Evolutionary conservation across 1,140 invertebrate species (phyloP).

Genomic region (Papilio dardanus): DNA sequence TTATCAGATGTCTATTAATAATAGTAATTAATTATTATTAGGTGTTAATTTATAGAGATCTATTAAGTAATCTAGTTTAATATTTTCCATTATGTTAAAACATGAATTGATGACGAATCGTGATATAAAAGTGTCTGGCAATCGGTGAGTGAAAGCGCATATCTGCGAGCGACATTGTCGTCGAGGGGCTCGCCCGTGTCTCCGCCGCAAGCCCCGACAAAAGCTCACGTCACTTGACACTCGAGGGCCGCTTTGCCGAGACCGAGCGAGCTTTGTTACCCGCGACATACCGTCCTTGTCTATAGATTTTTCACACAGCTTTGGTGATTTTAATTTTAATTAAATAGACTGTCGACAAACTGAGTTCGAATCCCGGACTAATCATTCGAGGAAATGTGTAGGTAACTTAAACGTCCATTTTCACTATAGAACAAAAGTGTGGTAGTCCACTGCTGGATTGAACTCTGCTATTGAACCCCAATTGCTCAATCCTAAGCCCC

Average conservation of each 20-base stretch:
- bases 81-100: background rate
- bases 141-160: slow-evolving; percentile 5
- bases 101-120: background rate
- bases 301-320: slow-evolving; percentile 6
- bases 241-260: slow-evolving; percentile 7
- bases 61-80: background rate
- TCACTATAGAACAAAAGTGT: no score
- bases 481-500: background rate
- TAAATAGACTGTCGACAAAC: background rate
- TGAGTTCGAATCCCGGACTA: background rate
- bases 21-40: slow-evolving; percentile 2
- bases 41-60: background rate
- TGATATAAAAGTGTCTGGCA: slow-evolving; percentile 1
- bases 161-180: slow-evolving; percentile 9
- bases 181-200: background rate
- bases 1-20: slow-evolving; percentile 29
- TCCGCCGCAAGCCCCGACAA: slow-evolving; percentile 15
- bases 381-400: background rate
- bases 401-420: no score
- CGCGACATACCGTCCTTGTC: background rate
- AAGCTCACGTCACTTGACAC: slow-evolving; percentile 20
- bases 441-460: no score
- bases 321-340: background rate
- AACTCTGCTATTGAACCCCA: no score
- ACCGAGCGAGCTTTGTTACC: slow-evolving; percentile 17